Base-by-base conservation (phyloP, 1,140 invertebrate genomes). In the Calycopis cecrops region DNA sequence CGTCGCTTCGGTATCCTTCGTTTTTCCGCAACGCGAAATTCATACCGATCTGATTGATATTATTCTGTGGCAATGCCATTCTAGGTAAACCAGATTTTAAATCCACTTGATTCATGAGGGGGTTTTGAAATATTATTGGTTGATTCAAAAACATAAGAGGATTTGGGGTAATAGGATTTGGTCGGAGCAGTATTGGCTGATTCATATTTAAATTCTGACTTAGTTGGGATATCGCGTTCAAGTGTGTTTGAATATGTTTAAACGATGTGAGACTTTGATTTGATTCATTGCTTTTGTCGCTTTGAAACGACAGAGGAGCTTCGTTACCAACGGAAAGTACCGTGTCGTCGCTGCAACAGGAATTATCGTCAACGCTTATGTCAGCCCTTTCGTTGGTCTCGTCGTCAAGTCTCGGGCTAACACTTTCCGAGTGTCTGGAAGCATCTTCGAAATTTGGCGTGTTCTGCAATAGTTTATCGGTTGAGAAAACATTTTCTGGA, bases 301-400 rank as follows among this genome's bases (percentile, higher is more conserved):
- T 60, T 14, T 65, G 76, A 49, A 44, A 71, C 1, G 71, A 73
- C 9, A 78, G 59, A 4, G 76, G 85, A 6, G 89, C 89, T 65
- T 92, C 91, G 71, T 92, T 92, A 1, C 92, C 92, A 40, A 92
- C 92, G 44, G 91, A 92, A 1, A 92, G 59, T 1, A 92, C 91
- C 1, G 91, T 92, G 57, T 91, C 91, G 60, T 92, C 90, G 62
- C 91, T 92, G 64, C 90, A 90, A 59, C 91, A 92, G 40, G 89
- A 90, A 35, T 88, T 87, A 44, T 89, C 85, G 48, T 87, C 87
- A 16, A 87, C 77, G 50, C 76, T 84, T 14, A 81, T 88, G 59
- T 79, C 82, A 14, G 76, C 74, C 65, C 76, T 78, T 6, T 73
- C 73, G 17, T 64, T 63, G 18, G 76, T 71, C 17, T 85, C 81